A percentile compares a stretch with the other conserved stretches of the same genome.
Conservation (phyloP, 2,113 vertebrate species). For the Shinisaurus crocodilurus region DNA sequence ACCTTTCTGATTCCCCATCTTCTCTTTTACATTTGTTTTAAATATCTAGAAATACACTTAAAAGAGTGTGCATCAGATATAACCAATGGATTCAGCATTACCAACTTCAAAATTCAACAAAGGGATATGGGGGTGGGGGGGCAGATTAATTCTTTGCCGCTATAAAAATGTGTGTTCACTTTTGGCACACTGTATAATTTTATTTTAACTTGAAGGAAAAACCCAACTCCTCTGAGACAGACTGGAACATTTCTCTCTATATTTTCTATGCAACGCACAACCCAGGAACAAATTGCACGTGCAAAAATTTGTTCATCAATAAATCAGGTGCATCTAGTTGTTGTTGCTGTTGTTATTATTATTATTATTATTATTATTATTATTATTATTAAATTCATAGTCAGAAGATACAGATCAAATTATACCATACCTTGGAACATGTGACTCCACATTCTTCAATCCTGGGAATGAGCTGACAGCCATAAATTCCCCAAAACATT, state of each 20-base stretch:
- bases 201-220: slow-evolving; percentile 30
- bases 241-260: slow-evolving; percentile 22
- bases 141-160: background rate
- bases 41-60: background rate
- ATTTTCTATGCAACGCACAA: slow-evolving; percentile 8
- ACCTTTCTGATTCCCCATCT: background rate
- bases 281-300: background rate
- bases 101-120: background rate
- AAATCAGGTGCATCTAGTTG: slow-evolving; percentile 22
- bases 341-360: background rate
- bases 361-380: background rate
- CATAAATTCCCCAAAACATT: slow-evolving; percentile 59
- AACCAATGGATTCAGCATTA: slow-evolving; percentile 17
- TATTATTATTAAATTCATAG: slow-evolving; percentile 4
- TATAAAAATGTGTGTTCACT: background rate
- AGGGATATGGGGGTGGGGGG: background rate
- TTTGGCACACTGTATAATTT: slow-evolving; percentile 15
- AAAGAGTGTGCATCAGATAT: background rate
- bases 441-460: slow-evolving; percentile 75
- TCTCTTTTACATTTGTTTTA: background rate
- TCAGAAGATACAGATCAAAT: slow-evolving; percentile 43
- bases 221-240: background rate
- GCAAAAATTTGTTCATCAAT: background rate
- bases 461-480: slow-evolving; percentile 68
- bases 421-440: slow-evolving; percentile 74